phyloP scores from a whole-genome alignment of 1,140 invertebrate species.

The Elymnias hypermnestra region DNA sequence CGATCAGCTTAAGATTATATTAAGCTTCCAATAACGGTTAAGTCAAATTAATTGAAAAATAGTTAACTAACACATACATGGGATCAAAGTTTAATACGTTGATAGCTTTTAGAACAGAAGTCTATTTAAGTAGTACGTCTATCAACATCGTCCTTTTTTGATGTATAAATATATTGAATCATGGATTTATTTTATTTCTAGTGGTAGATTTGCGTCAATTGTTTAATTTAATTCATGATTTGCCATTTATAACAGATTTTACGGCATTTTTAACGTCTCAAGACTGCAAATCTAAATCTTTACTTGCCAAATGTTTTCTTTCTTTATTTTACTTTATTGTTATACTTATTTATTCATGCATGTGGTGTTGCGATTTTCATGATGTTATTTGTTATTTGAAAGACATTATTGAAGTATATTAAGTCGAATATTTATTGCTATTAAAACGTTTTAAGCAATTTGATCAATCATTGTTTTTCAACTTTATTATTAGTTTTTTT shows the following conservation, averaged over 20 bases:
- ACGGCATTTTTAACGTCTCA: slow-evolving; percentile 43
- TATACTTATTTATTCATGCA: slow-evolving; percentile 12
- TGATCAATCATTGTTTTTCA: not conserved
- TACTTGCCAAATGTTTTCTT: slow-evolving; percentile 3
- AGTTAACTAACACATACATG: slow-evolving; percentile 19
- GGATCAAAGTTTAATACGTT: slow-evolving; percentile 21
- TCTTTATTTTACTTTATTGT: too few species aligned
- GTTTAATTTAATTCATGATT: not conserved
- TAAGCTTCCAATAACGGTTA: too few species aligned
- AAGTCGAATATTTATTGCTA: not conserved
- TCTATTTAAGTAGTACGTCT: slow-evolving; percentile 3
- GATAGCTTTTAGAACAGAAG: slow-evolving; percentile 17
- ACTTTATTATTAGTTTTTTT: too few species aligned
- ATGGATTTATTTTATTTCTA: too few species aligned
- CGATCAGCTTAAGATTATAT: too few species aligned
- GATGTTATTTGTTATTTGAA: slow-evolving; percentile 11
- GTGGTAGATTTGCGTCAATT: not conserved
- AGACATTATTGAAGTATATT: slow-evolving; percentile 6
- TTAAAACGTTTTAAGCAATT: not conserved
- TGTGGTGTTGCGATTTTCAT: slow-evolving; percentile 16
- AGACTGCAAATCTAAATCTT: slow-evolving; percentile 34
- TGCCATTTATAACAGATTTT: slow-evolving; percentile 11
- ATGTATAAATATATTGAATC: too few species aligned
- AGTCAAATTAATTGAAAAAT: too few species aligned
- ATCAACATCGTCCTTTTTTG: too few species aligned